These are phyloP conservation scores for Lochmaea capreae DNA, from an alignment of 2,888 invertebrate species.

Conservation along the genomic window DNA sequence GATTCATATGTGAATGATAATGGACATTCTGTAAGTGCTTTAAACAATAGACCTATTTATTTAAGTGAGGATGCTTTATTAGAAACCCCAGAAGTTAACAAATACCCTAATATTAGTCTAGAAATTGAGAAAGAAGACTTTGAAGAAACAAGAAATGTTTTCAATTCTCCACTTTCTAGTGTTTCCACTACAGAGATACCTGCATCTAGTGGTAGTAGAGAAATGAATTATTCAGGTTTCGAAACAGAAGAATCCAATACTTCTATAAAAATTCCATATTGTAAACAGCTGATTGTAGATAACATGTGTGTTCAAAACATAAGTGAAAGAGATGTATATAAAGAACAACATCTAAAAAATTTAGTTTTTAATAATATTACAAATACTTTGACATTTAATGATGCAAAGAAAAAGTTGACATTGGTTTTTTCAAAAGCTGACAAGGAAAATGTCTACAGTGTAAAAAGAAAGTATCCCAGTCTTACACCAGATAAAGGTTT, in stretches of 20 bases:
- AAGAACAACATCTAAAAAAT: slow-evolving; percentile 31
- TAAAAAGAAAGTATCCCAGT: slow-evolving; percentile 49
- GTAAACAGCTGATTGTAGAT: slow-evolving; percentile 31
- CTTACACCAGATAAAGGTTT: slow-evolving; percentile 37
- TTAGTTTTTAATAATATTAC: slow-evolving; percentile 39
- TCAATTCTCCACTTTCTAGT: slow-evolving; percentile 42
- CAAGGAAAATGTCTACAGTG: slow-evolving; percentile 50
- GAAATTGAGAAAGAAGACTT: slow-evolving; percentile 45
- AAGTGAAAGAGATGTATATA: slow-evolving; percentile 12
- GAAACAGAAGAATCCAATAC: slow-evolving; percentile 29
- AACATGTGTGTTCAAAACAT: slow-evolving; percentile 10
- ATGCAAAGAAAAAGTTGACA: slow-evolving; percentile 44
- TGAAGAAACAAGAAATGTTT: slow-evolving; percentile 45
- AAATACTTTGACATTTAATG: slow-evolving; percentile 36
- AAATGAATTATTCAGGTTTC: slow-evolving; percentile 41
- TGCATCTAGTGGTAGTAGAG: slow-evolving; percentile 32
- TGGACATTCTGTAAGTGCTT: slow-evolving; percentile 20
- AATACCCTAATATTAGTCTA: slow-evolving; percentile 32
- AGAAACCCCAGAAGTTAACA: slow-evolving; percentile 56
- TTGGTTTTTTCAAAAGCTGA: slow-evolving; percentile 50
- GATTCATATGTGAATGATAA: slow-evolving; percentile 49
- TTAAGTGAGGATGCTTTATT: slow-evolving; percentile 61
- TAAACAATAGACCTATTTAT: slow-evolving; percentile 52
- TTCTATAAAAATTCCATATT: slow-evolving; percentile 28
- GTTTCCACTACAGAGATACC: slow-evolving; percentile 42